These are phyloP conservation scores for Oreortyx pictus DNA, from an alignment of 2,797 vertebrate species.

Conservation along the genomic window DNA sequence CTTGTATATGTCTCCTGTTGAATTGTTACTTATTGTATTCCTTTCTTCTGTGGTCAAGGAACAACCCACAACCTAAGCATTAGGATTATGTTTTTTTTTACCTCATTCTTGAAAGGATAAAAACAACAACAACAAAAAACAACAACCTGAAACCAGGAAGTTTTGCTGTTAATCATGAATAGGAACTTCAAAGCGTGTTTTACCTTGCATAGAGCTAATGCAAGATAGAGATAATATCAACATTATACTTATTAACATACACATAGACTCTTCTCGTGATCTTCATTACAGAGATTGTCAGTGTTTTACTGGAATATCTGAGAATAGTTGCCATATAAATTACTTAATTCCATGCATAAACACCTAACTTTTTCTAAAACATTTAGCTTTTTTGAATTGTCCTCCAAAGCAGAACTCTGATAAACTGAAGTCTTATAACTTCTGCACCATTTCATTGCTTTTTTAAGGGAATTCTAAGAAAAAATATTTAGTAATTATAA, in stretches of 20 bases:
- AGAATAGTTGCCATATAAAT: not conserved
- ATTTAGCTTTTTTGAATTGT: not conserved
- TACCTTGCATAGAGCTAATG: not conserved
- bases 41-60: not conserved
- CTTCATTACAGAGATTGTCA: not conserved
- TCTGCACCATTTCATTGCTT: not conserved
- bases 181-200: not conserved
- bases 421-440: not conserved
- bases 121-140: not conserved
- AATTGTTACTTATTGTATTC: conserved; percentile 15
- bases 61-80: not conserved
- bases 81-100: conserved; percentile 50
- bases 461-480: not conserved
- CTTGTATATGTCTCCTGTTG: not conserved
- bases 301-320: not conserved
- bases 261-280: not conserved
- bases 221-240: not conserved
- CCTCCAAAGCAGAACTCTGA: not conserved
- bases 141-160: not conserved
- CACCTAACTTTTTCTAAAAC: not conserved
- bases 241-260: not conserved
- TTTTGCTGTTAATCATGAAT: not conserved
- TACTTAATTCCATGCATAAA: not conserved
- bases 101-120: conserved; percentile 33
- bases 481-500: not conserved